phyloP scores from a whole-genome alignment of 1,140 invertebrate species.

The Lerema accius region DNA sequence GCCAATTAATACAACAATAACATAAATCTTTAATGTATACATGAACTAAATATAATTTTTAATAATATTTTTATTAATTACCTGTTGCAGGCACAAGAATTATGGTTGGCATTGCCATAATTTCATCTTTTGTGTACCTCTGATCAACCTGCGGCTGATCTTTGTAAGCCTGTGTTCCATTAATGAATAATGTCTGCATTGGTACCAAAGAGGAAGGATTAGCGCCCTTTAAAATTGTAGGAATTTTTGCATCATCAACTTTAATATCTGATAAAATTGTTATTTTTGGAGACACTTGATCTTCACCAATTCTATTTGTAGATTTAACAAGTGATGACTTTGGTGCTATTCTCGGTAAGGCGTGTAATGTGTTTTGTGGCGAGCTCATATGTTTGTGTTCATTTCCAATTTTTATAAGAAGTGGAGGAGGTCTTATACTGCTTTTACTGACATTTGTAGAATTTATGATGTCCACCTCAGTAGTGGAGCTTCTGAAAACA shows the following conservation, averaged over 20 bases:
- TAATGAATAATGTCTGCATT: slow-evolving; percentile 67
- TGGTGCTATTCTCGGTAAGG: slow-evolving; percentile 1
- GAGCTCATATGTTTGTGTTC: slow-evolving; percentile 19
- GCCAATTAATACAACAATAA: no score
- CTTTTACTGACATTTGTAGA: slow-evolving; percentile 31
- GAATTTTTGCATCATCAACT: slow-evolving; percentile 52
- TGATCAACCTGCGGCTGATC: slow-evolving; percentile 34
- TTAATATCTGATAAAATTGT: slow-evolving; percentile 72
- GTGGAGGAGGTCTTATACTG: not conserved
- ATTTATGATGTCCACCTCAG: slow-evolving; percentile 26
- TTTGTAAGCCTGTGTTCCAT: slow-evolving; percentile 65
- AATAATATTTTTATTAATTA: slow-evolving; percentile 38
- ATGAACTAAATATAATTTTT: no score
- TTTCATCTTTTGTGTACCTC: slow-evolving; percentile 72
- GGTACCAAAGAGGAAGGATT: slow-evolving; percentile 59
- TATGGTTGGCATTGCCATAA: slow-evolving; percentile 77
- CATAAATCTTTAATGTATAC: not conserved
- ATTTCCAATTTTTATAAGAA: slow-evolving; percentile 17
- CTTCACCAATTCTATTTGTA: slow-evolving; percentile 41
- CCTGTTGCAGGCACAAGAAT: slow-evolving; percentile 66
- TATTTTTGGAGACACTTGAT: slow-evolving; percentile 51
- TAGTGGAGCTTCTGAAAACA: slow-evolving; percentile 33
- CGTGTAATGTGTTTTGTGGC: slow-evolving; percentile 17
- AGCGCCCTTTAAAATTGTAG: slow-evolving; percentile 48
- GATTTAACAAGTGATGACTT: slow-evolving; percentile 10